A percentile compares a stretch with the other conserved stretches of the same genome.
These are phyloP conservation scores for Sebastes miniatus DNA, from an alignment of 2,797 vertebrate genomes.

Conservation along the genomic window DNA sequence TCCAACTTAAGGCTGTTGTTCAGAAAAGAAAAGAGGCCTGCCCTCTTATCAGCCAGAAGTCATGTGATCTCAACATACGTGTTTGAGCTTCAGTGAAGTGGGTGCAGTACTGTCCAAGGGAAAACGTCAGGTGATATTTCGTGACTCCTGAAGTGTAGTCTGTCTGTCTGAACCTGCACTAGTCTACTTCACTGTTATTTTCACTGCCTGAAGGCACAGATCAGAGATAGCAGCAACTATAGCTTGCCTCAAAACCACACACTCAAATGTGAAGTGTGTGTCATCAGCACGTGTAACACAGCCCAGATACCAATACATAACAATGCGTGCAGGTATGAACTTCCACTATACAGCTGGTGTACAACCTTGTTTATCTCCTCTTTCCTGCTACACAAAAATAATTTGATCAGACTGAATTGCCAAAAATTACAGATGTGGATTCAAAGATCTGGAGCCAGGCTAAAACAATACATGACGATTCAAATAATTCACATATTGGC, in stretches of 20 bases:
- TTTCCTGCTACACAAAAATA: not conserved
- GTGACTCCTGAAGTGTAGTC: not conserved
- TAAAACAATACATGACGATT: not conserved
- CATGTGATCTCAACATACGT: not conserved
- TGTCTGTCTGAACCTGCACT: conserved; percentile 42
- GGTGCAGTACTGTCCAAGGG: not conserved
- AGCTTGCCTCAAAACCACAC: conserved; percentile 29
- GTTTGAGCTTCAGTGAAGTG: not conserved
- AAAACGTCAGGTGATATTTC: conserved; percentile 1
- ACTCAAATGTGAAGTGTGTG: conserved; percentile 3
- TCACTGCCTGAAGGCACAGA: conserved; percentile 33
- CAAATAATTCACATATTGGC: not conserved
- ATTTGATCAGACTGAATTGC: not conserved
- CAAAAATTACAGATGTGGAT: not conserved
- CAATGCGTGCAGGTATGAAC: conserved; percentile 10
- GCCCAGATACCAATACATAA: not conserved
- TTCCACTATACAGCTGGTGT: not conserved
- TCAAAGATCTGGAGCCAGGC: not conserved
- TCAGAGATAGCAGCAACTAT: conserved; percentile 29
- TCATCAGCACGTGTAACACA: conserved; percentile 23
- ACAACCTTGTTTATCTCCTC: not conserved
- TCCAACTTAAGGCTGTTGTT: not conserved
- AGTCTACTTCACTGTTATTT: conserved; percentile 25
- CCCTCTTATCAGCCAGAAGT: not conserved
- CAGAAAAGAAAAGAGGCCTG: not conserved